Conservation (phyloP, 2,113 vertebrate genomes). For the Megaceryle torquata region DNA sequence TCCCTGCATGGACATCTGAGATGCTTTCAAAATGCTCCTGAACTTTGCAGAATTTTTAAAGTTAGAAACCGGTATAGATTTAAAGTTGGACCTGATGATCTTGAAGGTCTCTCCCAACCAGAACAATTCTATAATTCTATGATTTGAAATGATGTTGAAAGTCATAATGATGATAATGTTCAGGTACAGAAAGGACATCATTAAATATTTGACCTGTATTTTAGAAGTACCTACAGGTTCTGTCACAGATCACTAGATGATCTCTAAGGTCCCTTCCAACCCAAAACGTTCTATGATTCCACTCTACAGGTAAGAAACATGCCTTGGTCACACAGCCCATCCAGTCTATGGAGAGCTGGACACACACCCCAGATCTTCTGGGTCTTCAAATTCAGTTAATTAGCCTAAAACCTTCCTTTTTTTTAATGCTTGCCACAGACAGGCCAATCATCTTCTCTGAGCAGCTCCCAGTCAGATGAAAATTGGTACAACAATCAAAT, state of each 20-base stretch:
- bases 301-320: not conserved
- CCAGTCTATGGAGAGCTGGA: not conserved
- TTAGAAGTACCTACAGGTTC: not conserved
- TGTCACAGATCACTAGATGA: no score
- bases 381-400: not conserved
- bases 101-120: not conserved
- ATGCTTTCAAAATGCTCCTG: not conserved
- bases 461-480: not conserved
- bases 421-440: not conserved
- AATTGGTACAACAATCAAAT: not conserved
- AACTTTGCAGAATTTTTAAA: not conserved
- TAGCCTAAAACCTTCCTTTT: not conserved
- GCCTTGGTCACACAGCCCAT: not conserved
- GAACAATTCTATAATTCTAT: not conserved
- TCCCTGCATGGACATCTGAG: rapidly evolving
- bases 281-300: not conserved
- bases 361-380: not conserved
- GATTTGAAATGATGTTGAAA: not conserved
- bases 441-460: not conserved
- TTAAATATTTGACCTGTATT: not conserved
- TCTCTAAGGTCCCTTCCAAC: not conserved
- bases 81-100: not conserved
- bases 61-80: not conserved
- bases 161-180: not conserved
- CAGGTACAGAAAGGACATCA: not conserved